Evolutionary conservation across 2,113 vertebrate species (phyloP).

Genomic region (Ascaphus truei): DNA sequence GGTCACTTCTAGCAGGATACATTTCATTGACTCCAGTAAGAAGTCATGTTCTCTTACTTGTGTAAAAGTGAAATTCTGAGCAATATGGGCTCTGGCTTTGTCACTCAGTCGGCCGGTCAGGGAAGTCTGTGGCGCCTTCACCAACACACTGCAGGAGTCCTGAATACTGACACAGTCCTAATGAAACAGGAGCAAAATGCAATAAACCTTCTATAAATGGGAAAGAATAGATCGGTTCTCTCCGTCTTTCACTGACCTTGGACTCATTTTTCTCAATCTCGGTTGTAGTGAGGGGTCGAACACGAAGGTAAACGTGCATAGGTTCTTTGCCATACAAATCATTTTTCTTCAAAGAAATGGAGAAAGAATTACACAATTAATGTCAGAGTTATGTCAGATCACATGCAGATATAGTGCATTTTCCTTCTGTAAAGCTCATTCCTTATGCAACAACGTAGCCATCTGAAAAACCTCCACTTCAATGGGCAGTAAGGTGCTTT

Average conservation of each 20-base stretch:
- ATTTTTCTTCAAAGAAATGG: conserved; percentile 53
- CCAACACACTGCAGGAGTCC: conserved; percentile 65
- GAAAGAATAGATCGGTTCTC: background rate
- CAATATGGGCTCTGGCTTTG: conserved; percentile 61
- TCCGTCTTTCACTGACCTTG: conserved; percentile 63
- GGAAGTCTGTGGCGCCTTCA: conserved; percentile 70
- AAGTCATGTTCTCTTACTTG: conserved; percentile 53
- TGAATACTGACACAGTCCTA: conserved; percentile 80
- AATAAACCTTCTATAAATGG: background rate
- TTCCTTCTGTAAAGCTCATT: too few species aligned
- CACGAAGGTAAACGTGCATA: conserved; percentile 80
- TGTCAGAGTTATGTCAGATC: too few species aligned
- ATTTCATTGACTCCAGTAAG: background rate
- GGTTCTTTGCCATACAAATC: conserved; percentile 63
- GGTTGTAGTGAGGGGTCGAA: conserved; percentile 73
- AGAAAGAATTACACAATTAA: background rate
- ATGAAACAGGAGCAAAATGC: conserved; percentile 2
- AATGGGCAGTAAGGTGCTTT: too few species aligned
- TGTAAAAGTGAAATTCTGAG: conserved; percentile 89
- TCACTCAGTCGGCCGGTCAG: conserved; percentile 65
- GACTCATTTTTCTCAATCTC: conserved; percentile 70
- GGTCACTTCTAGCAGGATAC: background rate
- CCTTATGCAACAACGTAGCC: too few species aligned
- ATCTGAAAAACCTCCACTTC: too few species aligned
- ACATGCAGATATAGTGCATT: too few species aligned